Conservation (phyloP, 2,797 vertebrate genomes). For the Heteromormyrus szaboi region DNA sequence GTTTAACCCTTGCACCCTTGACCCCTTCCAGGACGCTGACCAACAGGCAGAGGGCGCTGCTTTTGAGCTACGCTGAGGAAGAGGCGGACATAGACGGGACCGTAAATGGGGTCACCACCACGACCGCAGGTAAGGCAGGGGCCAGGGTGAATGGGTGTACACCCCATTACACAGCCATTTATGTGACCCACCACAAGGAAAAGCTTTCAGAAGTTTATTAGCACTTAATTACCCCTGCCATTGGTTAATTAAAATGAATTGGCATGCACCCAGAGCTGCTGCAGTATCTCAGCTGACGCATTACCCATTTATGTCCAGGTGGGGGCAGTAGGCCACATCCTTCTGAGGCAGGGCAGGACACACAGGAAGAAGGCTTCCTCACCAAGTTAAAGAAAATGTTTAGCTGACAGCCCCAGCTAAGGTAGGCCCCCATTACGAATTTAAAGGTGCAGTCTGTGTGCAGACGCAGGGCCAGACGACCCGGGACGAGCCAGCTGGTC, state of each 20-base stretch:
- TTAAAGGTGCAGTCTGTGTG: constrained; percentile 4
- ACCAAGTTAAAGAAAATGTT: constrained; percentile 87
- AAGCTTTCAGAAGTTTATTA: background rate
- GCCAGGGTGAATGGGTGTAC: background rate
- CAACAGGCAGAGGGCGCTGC: constrained; percentile 73
- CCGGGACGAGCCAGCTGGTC: background rate
- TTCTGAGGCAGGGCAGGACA: constrained; percentile 48
- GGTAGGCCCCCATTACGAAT: constrained; percentile 58
- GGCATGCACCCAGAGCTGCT: background rate
- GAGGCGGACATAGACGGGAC: constrained; percentile 87
- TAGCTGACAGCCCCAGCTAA: constrained; percentile 73
- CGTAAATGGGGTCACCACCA: constrained; percentile 80
- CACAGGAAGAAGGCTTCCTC: constrained; percentile 74
- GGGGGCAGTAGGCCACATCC: constrained; percentile 67
- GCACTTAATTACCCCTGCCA: background rate
- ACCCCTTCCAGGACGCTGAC: constrained; percentile 70
- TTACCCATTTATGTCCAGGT: constrained; percentile 74
- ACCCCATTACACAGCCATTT: background rate
- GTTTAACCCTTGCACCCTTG: background rate
- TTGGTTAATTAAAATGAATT: background rate
- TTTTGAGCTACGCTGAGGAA: constrained; percentile 88
- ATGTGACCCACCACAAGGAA: background rate
- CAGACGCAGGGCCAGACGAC: background rate
- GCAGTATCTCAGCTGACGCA: constrained; percentile 27
- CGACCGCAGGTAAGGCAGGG: constrained; percentile 67